Base-by-base conservation (phyloP, 2,888 invertebrate genomes). In the Lepidochrysops patricia region DNA sequence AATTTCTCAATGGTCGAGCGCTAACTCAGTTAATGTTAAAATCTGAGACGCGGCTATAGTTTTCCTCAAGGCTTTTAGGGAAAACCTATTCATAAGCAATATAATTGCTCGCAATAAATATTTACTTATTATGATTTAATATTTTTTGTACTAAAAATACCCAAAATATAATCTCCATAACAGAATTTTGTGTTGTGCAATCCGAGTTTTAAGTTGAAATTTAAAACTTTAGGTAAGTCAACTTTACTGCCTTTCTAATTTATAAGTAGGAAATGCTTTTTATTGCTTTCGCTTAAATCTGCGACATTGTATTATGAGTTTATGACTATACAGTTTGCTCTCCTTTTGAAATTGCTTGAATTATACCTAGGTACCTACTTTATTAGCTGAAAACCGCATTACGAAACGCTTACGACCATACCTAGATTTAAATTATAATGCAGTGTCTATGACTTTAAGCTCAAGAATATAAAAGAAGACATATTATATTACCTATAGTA, bases 221-320 rank as follows among this genome's bases (percentile, higher is more conserved):
- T 23, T 43, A 3, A n/a, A 19, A 43, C 9, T 9, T 32, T 54
- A 29, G 54, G 54, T 54, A 54, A 54, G 54, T 54, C 15, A 2
- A 32, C n/a, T 12, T 54, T 29, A 29, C 15, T 54, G 15, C 19
- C 9, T 43, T 43, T 19, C 12, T 32, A 15, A 27, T 32, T 32
- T 19, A 32, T 9, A 32, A 54, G 54, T 52, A 27, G 27, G 13
- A 27, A 26, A 54, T 54, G 54, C 54, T 54, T 54, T 15, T 5
- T 32, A 12, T 54, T 5, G 54, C 54, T 54, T 29, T 32, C 19
- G 54, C 54, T 54, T 54, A 54, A 50, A 50, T 5, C 32, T 54
- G 54, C 29, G 54, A 54, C 29, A 54, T 32, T 54, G 54, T 29
- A 29, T 29, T 27, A 52, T 52, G n/a, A 25, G n/a, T n/a, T n/a